Conservation (phyloP, 2,113 vertebrate species). For the Campylomormyrus numenius region DNA sequence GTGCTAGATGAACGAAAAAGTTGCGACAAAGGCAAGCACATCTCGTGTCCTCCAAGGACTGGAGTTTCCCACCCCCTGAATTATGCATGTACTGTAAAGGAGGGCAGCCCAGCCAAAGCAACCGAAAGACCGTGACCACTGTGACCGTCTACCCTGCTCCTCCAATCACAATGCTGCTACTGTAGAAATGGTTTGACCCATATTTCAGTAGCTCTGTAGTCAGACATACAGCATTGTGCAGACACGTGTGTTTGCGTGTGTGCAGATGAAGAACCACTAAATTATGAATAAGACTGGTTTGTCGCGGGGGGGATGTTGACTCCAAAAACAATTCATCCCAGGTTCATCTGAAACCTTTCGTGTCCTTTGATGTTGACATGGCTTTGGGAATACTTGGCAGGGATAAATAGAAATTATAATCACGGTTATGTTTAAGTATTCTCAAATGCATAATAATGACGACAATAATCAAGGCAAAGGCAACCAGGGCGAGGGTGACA, state of each 20-base stretch:
- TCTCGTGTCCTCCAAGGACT: background rate
- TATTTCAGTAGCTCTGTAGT: background rate
- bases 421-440: background rate
- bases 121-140: background rate
- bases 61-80: background rate
- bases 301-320: background rate
- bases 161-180: background rate
- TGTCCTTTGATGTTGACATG: conserved; percentile 13
- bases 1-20: background rate
- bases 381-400: background rate
- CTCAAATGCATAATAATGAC: background rate
- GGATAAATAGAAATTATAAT: background rate
- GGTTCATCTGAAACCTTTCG: background rate
- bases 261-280: background rate
- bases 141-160: background rate
- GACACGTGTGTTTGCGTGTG: background rate
- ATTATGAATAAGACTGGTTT: conserved; percentile 8
- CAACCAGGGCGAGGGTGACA: background rate
- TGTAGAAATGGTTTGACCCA: background rate
- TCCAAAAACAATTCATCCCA: background rate
- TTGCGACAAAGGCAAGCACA: background rate
- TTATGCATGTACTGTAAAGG: background rate
- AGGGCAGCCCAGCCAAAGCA: background rate
- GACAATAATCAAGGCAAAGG: background rate
- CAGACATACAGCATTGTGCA: background rate